Conservation (phyloP, 37 sponge, comb jelly and placozoan species). For the Mnemiopsis leidyi region DNA sequence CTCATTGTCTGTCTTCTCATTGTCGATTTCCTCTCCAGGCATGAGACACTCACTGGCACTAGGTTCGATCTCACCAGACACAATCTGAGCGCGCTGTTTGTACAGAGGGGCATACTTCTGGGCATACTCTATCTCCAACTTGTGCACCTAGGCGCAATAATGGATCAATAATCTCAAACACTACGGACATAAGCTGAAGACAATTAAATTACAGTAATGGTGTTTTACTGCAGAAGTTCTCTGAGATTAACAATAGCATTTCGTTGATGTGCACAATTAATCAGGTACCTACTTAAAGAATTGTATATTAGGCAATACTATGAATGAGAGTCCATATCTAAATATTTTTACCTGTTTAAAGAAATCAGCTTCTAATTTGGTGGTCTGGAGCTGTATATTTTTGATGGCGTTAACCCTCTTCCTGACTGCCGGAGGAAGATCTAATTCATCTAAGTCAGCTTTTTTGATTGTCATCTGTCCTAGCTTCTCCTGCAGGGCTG, state of each 20-base stretch:
- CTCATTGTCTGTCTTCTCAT: slow-evolving; percentile 68
- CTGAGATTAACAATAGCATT: no score
- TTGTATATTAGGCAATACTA: no score
- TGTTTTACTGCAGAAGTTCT: no score
- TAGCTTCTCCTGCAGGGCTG: slow-evolving; percentile 54
- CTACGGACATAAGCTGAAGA: no score
- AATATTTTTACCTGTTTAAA: slow-evolving; percentile 78
- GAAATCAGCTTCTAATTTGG: slow-evolving; percentile 85
- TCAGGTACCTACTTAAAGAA: no score
- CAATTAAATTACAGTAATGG: no score
- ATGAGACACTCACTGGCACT: slow-evolving; percentile 81
- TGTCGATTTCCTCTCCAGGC: slow-evolving; percentile 66
- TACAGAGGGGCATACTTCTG: slow-evolving; percentile 46
- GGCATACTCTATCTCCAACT: slow-evolving; percentile 52
- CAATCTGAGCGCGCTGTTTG: slow-evolving; percentile 70
- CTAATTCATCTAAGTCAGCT: neutral
- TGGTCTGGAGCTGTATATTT: slow-evolving; percentile 75
- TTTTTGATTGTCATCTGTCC: slow-evolving; percentile 61
- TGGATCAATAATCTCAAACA: no score
- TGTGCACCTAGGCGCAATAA: no score
- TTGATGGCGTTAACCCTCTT: slow-evolving; percentile 55
- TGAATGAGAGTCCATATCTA: no score
- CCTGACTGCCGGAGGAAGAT: slow-evolving; percentile 38
- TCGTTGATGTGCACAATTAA: no score
- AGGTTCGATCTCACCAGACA: slow-evolving; percentile 85